Evolutionary conservation across 37 sponge, comb jelly and placozoan species (phyloP).

Genomic region (Aphrocallistes beatrix): DNA sequence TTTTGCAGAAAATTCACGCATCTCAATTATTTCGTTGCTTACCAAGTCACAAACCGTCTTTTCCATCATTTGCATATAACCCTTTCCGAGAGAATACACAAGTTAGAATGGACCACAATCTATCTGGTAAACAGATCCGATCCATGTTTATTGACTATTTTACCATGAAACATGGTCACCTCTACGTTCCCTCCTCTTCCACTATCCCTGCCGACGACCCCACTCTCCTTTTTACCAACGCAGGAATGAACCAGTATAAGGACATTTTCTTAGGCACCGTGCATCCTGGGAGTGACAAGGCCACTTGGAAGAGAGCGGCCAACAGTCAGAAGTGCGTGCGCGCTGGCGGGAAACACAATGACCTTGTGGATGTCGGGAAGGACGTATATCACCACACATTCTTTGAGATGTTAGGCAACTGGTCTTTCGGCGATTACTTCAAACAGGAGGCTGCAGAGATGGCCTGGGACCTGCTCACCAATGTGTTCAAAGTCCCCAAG

Average conservation of each 20-base stretch:
- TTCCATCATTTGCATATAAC: too few relatives aligned
- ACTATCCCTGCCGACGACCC: conserved; percentile 85
- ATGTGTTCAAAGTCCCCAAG: conserved; percentile 73
- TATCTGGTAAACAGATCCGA: conserved; percentile 46
- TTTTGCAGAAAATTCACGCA: too few relatives aligned
- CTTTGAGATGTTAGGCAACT: conserved; percentile 99
- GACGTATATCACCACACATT: conserved; percentile 99
- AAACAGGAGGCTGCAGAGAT: conserved; percentile 69
- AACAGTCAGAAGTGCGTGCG: conserved; percentile 98
- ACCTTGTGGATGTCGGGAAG: conserved; percentile 97
- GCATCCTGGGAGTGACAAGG: conserved; percentile 88
- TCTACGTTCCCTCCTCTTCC: conserved; percentile 70
- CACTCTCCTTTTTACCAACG: conserved; percentile 94
- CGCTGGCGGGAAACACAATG: conserved; percentile 99
- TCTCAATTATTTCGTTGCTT: too few relatives aligned
- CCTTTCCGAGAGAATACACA: too few relatives aligned
- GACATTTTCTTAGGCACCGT: conserved; percentile 89
- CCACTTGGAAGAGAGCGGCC: conserved; percentile 63
- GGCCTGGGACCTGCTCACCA: conserved; percentile 78
- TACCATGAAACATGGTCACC: conserved; percentile 35
- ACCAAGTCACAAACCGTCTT: too few relatives aligned
- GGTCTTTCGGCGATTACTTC: conserved; percentile 97
- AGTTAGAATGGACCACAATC: conserved; percentile 37
- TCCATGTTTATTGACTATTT: conserved; percentile 85
- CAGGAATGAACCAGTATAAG: conserved; percentile 99